These are phyloP conservation scores for Campylomormyrus tamandua DNA, from an alignment of 2,113 vertebrate species.

Conservation along the genomic window DNA sequence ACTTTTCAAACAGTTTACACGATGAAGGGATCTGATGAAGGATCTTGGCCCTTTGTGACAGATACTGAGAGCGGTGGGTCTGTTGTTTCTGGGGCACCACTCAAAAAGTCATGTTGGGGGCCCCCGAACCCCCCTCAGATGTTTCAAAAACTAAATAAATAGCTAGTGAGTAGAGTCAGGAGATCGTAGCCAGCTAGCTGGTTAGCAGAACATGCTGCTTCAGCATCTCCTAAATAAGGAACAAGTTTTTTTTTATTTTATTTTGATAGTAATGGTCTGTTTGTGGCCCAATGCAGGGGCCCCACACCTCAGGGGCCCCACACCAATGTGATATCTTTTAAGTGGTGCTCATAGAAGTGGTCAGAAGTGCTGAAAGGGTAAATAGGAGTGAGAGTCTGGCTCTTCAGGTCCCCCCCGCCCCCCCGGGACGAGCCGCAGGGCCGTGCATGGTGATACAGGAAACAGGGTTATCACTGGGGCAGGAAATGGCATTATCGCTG, in stretches of 20 bases:
- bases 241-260: not conserved
- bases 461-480: not conserved
- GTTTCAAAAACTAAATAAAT: not conserved
- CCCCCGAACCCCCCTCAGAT: not conserved
- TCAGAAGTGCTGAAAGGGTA: not conserved
- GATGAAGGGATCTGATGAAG: not conserved
- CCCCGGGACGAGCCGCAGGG: not conserved
- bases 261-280: not conserved
- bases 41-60: not conserved
- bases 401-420: no score
- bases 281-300: not conserved
- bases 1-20: not conserved
- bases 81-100: not conserved
- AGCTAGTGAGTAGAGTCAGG: not conserved
- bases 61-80: not conserved
- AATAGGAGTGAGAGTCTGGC: not conserved
- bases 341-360: not conserved
- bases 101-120: not conserved
- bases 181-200: not conserved
- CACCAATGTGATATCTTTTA: not conserved
- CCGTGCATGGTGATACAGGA: not conserved
- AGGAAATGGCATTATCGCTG: not conserved
- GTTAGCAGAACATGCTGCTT: not conserved
- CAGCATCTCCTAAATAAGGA: not conserved
- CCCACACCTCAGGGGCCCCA: not conserved